These are phyloP conservation scores for Pristionchus exspectatus DNA, from an alignment of 2,888 invertebrate species.

Conservation along the genomic window DNA sequence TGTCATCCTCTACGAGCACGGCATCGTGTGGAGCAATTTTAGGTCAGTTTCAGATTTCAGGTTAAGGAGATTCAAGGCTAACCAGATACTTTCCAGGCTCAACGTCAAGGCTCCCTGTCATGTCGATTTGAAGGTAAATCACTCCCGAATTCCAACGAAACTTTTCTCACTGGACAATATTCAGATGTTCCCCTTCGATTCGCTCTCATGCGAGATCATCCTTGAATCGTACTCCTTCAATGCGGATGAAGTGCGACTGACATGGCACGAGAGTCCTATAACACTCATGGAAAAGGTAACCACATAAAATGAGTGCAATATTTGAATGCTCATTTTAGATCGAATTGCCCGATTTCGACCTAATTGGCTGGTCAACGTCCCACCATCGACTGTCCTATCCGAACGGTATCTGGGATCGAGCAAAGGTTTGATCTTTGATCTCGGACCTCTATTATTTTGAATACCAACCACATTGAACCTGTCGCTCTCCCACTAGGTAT, in stretches of 20 bases:
- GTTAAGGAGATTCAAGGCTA: not conserved
- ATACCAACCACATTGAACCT: not conserved
- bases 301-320: not conserved
- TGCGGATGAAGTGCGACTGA: slow-evolving; percentile 76
- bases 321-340: slow-evolving; percentile 61
- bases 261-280: slow-evolving; percentile 78
- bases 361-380: slow-evolving; percentile 78
- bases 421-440: slow-evolving; percentile 60
- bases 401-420: slow-evolving; percentile 78
- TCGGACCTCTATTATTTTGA: not conserved
- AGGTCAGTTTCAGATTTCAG: slow-evolving; percentile 58
- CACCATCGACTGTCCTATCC: slow-evolving; percentile 77
- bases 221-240: slow-evolving; percentile 78
- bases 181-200: slow-evolving; percentile 79
- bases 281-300: slow-evolving; percentile 78
- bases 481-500: not conserved
- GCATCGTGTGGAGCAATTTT: slow-evolving; percentile 79
- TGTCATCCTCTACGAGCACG: slow-evolving; percentile 78
- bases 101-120: slow-evolving; percentile 78
- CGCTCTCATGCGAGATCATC: slow-evolving; percentile 72
- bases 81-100: slow-evolving; percentile 62
- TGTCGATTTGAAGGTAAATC: slow-evolving; percentile 69
- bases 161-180: slow-evolving; percentile 10
- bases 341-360: slow-evolving; percentile 78
- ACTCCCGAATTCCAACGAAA: slow-evolving; percentile 19